phyloP scores from a whole-genome alignment of 2,113 vertebrate species.

The Bombycilla garrulus region DNA sequence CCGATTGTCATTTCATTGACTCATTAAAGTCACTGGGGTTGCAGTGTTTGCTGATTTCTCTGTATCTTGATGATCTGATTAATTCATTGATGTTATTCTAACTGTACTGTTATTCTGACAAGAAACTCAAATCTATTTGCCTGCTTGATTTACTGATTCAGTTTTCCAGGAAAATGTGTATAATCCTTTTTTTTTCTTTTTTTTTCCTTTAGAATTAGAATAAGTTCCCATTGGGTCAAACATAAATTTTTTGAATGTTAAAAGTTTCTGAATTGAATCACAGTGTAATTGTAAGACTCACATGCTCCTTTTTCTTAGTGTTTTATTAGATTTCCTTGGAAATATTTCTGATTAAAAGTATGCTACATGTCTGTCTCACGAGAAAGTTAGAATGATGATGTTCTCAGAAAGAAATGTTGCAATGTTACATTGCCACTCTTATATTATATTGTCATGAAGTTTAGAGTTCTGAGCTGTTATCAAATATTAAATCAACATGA shows the following conservation, averaged over 20 bases:
- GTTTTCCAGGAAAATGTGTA: not conserved
- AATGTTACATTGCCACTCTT: not conserved
- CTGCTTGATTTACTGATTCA: not conserved
- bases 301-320: not conserved
- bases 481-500: not conserved
- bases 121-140: not conserved
- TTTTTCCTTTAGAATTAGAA: not conserved
- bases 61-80: not conserved
- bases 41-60: not conserved
- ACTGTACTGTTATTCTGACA: not conserved
- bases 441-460: not conserved
- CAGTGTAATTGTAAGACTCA: not conserved
- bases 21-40: not conserved
- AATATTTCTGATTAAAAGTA: not conserved
- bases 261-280: not conserved
- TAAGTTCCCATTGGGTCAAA: not conserved
- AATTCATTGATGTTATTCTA: not conserved
- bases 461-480: not conserved
- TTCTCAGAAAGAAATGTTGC: not conserved
- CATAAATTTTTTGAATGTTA: not conserved
- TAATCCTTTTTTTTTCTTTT: not conserved
- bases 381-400: not conserved
- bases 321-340: not conserved
- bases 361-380: not conserved
- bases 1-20: fast-evolving